Evolutionary conservation across 2,888 invertebrate species (phyloP), one percentile per base, ranked within the genome.

Genomic region (Agriopis leucophaearia): DNA sequence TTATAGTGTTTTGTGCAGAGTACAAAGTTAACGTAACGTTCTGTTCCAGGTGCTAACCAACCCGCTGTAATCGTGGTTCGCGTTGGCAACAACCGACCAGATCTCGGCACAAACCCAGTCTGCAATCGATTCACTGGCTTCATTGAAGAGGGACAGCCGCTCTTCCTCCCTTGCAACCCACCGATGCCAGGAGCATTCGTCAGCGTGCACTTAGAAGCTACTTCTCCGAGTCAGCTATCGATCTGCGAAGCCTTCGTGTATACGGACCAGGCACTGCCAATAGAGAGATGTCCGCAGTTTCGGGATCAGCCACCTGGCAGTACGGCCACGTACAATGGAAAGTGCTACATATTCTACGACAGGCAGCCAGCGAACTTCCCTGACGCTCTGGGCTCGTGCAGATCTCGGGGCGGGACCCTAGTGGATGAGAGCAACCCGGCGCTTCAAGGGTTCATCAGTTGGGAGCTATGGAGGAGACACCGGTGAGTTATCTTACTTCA

Each of bases 181-280:
- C 98, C 98, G 0, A 98, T 98, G 97, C 98, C 98, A 0, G 98
- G 98, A 0, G 98, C 98, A 9, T 98, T 98, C 87, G 98, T 98
- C 71, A 98, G 97, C 77, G 98, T 98, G 0, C 98, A 98, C 83
- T 87, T 98, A 65, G 98, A 98, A 91, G 96, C 96, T 0, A 94
- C 96, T 0, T 84, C 93, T 0, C 95, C 96, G 0, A 96, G 96
- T 71, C 97, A 97, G 71, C 92, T 98, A 13, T 98, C 98, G 0
- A 97, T 98, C 12, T 98, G 98, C 85, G 98, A 98, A 88, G 97
- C 98, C 0, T 98, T 98, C 86, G 98, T 98, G 15, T 98, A 98
- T 83, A 98, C 98, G 0, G 98, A 98, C 88, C 94, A 97, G 94
- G 98, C 98, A 0, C 86, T 98, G 71, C 98, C 98, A 0, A 98